Evolutionary conservation across 35 echinoderm and acorn worm genomes (phyloP).

Genomic region (Lytechinus pictus): DNA sequence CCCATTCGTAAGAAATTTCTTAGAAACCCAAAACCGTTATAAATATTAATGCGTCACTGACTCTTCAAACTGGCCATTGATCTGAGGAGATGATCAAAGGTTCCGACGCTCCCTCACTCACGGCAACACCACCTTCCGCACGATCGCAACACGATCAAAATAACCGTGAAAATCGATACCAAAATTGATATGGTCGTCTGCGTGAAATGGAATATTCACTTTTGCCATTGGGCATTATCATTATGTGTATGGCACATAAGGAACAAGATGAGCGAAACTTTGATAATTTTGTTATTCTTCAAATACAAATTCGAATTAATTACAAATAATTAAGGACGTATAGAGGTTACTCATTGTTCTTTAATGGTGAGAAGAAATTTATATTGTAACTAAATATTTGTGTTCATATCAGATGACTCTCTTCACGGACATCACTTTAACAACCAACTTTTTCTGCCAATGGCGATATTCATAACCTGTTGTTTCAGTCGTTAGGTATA

Average conservation of each 20-base stretch:
- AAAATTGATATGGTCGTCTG: background rate
- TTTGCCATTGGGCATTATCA: background rate
- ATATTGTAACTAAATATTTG: background rate
- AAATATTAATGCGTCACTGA: background rate
- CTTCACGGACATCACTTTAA: background rate
- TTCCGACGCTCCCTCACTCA: background rate
- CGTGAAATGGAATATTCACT: background rate
- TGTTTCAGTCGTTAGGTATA: background rate
- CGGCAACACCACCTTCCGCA: background rate
- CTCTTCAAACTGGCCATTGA: background rate
- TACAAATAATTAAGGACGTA: background rate
- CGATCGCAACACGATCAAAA: background rate
- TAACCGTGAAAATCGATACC: background rate
- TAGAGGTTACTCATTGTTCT: background rate
- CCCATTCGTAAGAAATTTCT: too few species aligned
- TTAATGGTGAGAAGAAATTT: background rate
- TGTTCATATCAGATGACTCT: background rate
- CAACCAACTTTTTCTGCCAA: background rate
- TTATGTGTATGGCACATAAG: background rate
- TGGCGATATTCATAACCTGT: background rate
- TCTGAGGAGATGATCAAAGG: background rate
- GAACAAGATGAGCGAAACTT: too few species aligned
- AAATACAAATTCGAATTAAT: background rate
- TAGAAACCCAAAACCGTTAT: too few species aligned
- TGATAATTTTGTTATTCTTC: too few species aligned